Evolutionary conservation across 2,113 vertebrate species (phyloP).

Genomic region (Catharus minimus): DNA sequence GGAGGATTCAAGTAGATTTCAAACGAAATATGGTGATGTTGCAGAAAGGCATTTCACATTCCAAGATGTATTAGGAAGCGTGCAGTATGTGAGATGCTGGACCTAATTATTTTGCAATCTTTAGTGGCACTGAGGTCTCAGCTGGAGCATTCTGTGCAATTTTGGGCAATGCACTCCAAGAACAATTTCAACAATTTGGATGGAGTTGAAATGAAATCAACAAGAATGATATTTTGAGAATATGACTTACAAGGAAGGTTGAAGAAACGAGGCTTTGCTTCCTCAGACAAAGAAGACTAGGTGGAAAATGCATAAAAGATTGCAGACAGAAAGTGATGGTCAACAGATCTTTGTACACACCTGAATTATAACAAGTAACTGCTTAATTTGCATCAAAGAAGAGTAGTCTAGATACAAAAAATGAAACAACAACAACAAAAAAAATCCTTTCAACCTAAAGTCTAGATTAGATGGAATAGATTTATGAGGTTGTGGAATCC

Average conservation of each 20-base stretch:
- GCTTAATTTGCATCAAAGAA: background rate
- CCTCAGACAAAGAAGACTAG: background rate
- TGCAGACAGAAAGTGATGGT: background rate
- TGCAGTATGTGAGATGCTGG: background rate
- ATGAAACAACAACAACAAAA: background rate
- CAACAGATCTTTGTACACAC: background rate
- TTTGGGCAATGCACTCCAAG: background rate
- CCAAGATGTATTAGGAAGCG: constrained; percentile 13
- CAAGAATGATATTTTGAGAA: constrained; percentile 18
- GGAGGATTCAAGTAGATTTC: background rate
- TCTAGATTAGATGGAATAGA: constrained; percentile 27
- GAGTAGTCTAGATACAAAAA: background rate
- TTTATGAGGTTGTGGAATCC: constrained; percentile 44
- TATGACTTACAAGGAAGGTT: background rate
- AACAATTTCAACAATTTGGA: constrained; percentile 32
- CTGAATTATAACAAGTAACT: background rate
- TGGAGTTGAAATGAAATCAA: constrained; percentile 22
- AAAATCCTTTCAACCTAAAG: background rate
- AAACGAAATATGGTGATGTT: background rate
- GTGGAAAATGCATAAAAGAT: background rate
- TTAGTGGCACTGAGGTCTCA: background rate
- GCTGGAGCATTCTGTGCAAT: constrained; percentile 23
- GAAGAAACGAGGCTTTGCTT: background rate
- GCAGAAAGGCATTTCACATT: constrained; percentile 26
- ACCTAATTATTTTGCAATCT: constrained; percentile 36